phyloP scores from a whole-genome alignment of 2,888 invertebrate genomes.

The Syrista parreyssii region DNA sequence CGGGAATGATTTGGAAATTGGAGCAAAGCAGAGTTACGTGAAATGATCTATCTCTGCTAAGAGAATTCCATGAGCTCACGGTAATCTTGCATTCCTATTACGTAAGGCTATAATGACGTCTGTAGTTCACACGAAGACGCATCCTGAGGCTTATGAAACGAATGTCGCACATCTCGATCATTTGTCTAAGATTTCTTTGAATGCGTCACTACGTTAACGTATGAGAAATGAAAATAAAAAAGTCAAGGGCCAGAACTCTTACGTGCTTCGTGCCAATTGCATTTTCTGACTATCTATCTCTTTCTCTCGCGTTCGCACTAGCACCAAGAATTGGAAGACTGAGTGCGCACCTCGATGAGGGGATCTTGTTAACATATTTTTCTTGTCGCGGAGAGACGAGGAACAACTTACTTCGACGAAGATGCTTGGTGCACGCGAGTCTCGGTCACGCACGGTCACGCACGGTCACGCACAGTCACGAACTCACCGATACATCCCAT shows the following conservation, averaged over 20 bases:
- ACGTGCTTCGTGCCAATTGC: too few relatives aligned
- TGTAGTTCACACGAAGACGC: slow-evolving; percentile 60
- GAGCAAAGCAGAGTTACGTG: slow-evolving; percentile 22
- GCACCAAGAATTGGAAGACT: slow-evolving; percentile 1
- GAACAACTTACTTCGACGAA: slow-evolving; percentile 50
- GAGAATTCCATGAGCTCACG: slow-evolving; percentile 16
- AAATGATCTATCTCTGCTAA: slow-evolving; percentile 25
- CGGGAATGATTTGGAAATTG: slow-evolving; percentile 30
- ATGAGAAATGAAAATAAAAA: too few relatives aligned
- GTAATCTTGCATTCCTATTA: slow-evolving; percentile 20
- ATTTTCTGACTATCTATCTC: too few relatives aligned
- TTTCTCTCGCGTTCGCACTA: background rate
- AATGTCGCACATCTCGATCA: slow-evolving; percentile 60
- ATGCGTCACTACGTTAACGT: too few relatives aligned
- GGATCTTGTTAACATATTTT: slow-evolving; percentile 60
- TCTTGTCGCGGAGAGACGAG: slow-evolving; percentile 42
- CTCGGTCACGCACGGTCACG: slow-evolving; percentile 53
- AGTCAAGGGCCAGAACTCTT: too few relatives aligned
- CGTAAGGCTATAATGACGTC: background rate
- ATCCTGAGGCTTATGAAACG: slow-evolving; percentile 64
- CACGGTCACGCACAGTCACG: slow-evolving; percentile 25
- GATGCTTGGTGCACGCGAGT: slow-evolving; percentile 41
- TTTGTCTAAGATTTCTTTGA: slow-evolving; percentile 27
- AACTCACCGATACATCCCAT: slow-evolving; percentile 5
- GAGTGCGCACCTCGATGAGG: slow-evolving; percentile 29